These are phyloP conservation scores for Abscondita cerata DNA, from an alignment of 2,888 invertebrate species.

Conservation along the genomic window DNA sequence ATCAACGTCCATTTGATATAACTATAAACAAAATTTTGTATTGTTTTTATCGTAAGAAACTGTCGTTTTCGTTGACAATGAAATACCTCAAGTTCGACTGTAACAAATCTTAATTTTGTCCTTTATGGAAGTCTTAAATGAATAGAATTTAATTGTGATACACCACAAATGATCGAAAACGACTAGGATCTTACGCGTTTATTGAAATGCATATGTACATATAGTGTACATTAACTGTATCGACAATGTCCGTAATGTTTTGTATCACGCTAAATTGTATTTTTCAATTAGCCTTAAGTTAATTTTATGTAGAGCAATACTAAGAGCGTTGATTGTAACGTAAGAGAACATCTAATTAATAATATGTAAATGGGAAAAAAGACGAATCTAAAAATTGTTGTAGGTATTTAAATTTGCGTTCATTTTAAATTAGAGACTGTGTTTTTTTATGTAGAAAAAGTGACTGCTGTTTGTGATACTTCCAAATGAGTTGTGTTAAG, in stretches of 20 bases:
- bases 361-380: slow-evolving; percentile 16
- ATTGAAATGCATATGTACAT: background rate
- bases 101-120: no score
- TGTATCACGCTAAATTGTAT: slow-evolving; percentile 24
- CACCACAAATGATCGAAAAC: no score
- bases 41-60: no score
- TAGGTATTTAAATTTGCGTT: no score
- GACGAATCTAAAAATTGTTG: slow-evolving; percentile 4
- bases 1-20: no score
- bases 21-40: no score
- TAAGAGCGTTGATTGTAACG: background rate
- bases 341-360: background rate
- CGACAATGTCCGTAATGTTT: slow-evolving; percentile 14
- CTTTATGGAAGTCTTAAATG: no score
- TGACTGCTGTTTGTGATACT: slow-evolving; percentile 32
- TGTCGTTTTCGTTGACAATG: no score
- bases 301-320: slow-evolving; percentile 14
- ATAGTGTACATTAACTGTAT: slow-evolving; percentile 10
- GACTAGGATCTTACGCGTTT: no score
- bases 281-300: slow-evolving; percentile 6
- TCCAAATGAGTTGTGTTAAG: slow-evolving; percentile 23
- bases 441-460: slow-evolving; percentile 15
- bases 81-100: no score
- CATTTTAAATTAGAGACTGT: background rate
- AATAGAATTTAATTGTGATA: no score